Evolutionary conservation across 37 sponge, comb jelly and placozoan species (phyloP).

Genomic region (Spongilla lacustris): DNA sequence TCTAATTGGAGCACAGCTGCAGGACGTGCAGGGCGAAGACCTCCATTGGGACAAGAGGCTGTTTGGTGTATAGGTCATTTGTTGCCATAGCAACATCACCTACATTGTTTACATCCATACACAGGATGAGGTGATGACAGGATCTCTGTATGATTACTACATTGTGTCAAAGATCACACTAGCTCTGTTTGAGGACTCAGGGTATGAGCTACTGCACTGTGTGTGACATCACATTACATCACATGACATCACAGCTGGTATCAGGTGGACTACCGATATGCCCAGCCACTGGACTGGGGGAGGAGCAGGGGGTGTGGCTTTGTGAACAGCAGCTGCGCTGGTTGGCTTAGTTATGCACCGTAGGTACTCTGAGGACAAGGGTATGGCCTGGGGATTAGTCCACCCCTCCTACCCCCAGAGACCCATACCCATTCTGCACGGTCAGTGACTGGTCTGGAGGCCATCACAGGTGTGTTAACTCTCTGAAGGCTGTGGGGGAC

Average conservation of each 20-base stretch:
- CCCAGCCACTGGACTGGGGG: slow-evolving; percentile 50
- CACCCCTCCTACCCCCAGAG: not conserved
- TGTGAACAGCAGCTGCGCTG: slow-evolving; percentile 60
- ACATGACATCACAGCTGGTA: slow-evolving; percentile 63
- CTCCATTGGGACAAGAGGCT: slow-evolving; percentile 82
- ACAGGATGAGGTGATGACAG: slow-evolving; percentile 74
- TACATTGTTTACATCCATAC: not conserved
- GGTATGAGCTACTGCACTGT: slow-evolving; percentile 29
- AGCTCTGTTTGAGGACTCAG: slow-evolving; percentile 75
- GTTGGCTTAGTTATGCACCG: slow-evolving; percentile 37
- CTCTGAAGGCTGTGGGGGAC: slow-evolving; percentile 18
- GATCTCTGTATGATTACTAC: not conserved
- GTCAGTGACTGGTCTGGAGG: not conserved
- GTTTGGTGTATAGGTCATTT: slow-evolving; percentile 37
- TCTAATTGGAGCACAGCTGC: slow-evolving; percentile 61
- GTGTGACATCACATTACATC: not conserved
- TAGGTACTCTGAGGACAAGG: not conserved
- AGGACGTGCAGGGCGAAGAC: slow-evolving; percentile 44
- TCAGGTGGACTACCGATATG: slow-evolving; percentile 55
- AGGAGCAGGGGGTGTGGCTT: slow-evolving; percentile 62
- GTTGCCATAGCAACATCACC: not conserved
- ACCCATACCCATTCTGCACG: slow-evolving; percentile 40
- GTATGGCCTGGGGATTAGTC: not conserved
- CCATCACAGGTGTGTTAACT: slow-evolving; percentile 27
- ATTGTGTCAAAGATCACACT: slow-evolving; percentile 58